Conservation (phyloP, 2,888 invertebrate genomes). For the Malthinus seriepunctatus region DNA sequence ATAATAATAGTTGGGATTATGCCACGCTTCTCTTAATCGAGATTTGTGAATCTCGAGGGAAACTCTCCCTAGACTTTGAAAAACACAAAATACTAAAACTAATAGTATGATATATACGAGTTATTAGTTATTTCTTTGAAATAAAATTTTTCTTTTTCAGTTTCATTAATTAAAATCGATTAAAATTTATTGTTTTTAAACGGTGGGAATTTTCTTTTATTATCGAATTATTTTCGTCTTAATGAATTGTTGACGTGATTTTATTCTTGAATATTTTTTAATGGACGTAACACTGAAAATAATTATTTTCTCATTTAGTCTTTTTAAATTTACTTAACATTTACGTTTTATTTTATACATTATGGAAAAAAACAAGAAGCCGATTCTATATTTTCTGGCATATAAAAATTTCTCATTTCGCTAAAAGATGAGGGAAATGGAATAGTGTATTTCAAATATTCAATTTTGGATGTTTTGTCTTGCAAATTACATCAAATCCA, state of each 20-base stretch:
- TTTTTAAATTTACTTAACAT: constrained; percentile 12
- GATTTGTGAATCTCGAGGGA: no score
- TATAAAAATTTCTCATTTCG: constrained; percentile 9
- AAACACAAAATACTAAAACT: no score
- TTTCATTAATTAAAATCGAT: no score
- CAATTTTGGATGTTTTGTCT: constrained; percentile 13
- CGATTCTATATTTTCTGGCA: constrained; percentile 2
- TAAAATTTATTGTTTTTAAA: no score
- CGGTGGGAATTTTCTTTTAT: no score
- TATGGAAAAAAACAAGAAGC: constrained; percentile 18
- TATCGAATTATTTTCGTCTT: neutral
- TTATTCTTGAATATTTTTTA: neutral
- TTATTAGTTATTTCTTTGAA: no score
- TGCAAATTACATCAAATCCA: no score
- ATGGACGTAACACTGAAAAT: neutral
- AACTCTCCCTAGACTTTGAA: no score
- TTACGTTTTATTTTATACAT: constrained; percentile 14
- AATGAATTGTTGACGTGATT: constrained; percentile 1
- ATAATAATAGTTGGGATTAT: no score
- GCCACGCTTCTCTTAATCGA: no score
- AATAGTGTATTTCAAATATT: constrained; percentile 14
- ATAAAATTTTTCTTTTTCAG: no score
- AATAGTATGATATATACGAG: no score
- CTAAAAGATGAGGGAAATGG: constrained; percentile 7
- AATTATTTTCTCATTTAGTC: constrained; percentile 9